These are phyloP conservation scores for Echeneis naucrates DNA, from an alignment of 2,797 vertebrate genomes.

Conservation along the genomic window DNA sequence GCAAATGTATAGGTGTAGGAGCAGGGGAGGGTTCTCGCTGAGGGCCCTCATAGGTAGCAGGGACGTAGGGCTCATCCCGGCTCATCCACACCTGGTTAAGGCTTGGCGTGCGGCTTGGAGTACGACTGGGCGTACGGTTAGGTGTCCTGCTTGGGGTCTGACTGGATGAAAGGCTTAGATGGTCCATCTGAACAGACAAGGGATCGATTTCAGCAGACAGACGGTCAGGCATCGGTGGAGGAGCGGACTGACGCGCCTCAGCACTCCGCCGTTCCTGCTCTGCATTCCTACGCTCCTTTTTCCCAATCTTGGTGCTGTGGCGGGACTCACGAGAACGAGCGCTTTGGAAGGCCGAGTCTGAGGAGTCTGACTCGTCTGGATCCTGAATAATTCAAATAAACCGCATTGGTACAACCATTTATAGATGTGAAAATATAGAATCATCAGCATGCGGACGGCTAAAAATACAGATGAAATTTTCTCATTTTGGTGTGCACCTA, in stretches of 20 bases:
- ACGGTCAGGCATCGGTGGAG: slow-evolving; percentile 88
- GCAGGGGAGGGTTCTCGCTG: slow-evolving; percentile 81
- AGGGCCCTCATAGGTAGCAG: slow-evolving; percentile 86
- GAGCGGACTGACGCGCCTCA: slow-evolving; percentile 83
- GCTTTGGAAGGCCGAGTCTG: slow-evolving; percentile 96
- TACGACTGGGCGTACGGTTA: slow-evolving; percentile 83
- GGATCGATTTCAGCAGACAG: slow-evolving; percentile 93
- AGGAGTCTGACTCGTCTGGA: slow-evolving; percentile 95
- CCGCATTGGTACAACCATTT: not conserved
- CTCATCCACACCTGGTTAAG: slow-evolving; percentile 96
- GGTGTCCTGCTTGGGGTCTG: slow-evolving; percentile 86
- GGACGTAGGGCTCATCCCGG: slow-evolving; percentile 92
- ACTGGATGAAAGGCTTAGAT: slow-evolving; percentile 87
- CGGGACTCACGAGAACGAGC: slow-evolving; percentile 95
- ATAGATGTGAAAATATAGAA: not conserved
- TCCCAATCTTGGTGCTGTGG: slow-evolving; percentile 94
- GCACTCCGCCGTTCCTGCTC: slow-evolving; percentile 85
- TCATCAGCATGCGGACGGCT: too few relatives aligned
- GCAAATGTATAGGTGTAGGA: slow-evolving; percentile 86
- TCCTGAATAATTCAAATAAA: slow-evolving; percentile 75
- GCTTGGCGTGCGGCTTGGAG: slow-evolving; percentile 92
- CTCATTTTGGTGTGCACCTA: slow-evolving; percentile 14
- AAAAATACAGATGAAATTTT: not conserved
- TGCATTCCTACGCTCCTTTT: slow-evolving; percentile 86
- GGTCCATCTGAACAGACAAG: slow-evolving; percentile 95